These are phyloP conservation scores for Cinara cedri DNA, from an alignment of 2,888 invertebrate species.

Conservation along the genomic window DNA sequence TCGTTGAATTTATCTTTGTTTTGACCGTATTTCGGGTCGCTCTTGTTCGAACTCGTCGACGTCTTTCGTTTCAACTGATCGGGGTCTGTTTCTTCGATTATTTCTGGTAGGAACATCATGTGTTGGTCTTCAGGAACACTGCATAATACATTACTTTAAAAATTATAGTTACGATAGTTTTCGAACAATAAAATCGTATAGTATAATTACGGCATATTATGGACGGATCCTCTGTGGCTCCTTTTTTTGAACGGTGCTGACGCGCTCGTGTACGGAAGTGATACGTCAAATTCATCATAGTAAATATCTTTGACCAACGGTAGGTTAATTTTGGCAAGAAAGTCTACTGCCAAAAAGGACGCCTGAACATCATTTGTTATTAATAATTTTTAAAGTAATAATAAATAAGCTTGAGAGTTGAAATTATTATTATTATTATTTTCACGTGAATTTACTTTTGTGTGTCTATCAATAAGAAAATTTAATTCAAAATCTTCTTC, in stretches of 20 bases:
- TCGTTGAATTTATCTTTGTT: constrained; percentile 25
- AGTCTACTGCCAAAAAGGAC: constrained; percentile 68
- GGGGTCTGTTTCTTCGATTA: constrained; percentile 65
- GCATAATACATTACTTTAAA: constrained; percentile 33
- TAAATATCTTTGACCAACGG: constrained; percentile 68
- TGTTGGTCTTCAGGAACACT: constrained; percentile 68
- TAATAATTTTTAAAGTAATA: neutral
- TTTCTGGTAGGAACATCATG: constrained; percentile 67
- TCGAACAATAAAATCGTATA: neutral
- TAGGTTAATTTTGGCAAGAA: constrained; percentile 65
- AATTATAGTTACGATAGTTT: neutral
- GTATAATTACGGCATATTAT: constrained; percentile 66
- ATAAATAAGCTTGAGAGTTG: neutral
- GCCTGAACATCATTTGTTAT: constrained; percentile 62
- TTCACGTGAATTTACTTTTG: constrained; percentile 64
- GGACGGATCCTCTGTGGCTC: constrained; percentile 68
- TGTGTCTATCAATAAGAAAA: constrained; percentile 70
- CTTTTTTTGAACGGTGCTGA: constrained; percentile 67
- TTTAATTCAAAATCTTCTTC: constrained; percentile 71
- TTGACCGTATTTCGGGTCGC: constrained; percentile 3
- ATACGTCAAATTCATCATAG: constrained; percentile 65
- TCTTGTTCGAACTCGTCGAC: constrained; percentile 25
- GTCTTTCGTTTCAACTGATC: constrained; percentile 45
- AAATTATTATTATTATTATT: neutral
- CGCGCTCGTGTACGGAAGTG: constrained; percentile 68